Evolutionary conservation across 2,113 vertebrate genomes (phyloP).

Genomic region (Promerops cafer): DNA sequence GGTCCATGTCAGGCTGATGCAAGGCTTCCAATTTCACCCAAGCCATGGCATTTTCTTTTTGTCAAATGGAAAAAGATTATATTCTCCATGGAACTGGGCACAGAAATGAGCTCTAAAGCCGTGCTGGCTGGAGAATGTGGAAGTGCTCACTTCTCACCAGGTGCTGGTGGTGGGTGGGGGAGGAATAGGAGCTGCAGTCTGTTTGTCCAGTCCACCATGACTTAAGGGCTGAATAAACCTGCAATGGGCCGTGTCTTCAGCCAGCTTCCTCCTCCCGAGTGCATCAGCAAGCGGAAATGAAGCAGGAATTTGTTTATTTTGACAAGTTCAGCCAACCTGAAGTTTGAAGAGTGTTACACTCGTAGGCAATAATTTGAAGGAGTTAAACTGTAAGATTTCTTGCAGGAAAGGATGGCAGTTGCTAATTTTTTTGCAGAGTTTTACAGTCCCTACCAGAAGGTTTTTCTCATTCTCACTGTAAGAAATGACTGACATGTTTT

Average conservation of each 20-base stretch:
- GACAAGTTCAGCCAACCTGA: neutral
- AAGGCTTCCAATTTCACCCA: neutral
- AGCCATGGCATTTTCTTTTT: neutral
- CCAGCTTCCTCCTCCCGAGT: neutral
- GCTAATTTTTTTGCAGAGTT: neutral
- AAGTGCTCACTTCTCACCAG: neutral
- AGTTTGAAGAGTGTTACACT: neutral
- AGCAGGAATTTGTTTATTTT: constrained; percentile 6
- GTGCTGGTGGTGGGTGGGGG: neutral
- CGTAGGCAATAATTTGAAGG: neutral
- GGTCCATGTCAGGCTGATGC: neutral
- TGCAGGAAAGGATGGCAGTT: neutral
- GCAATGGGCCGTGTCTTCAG: neutral
- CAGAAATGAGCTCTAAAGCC: neutral
- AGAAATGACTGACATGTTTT: constrained; percentile 24
- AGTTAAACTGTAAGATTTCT: neutral
- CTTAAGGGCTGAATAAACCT: constrained; percentile 22
- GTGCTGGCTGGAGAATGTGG: neutral
- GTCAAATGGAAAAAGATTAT: neutral
- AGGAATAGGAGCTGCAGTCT: neutral
- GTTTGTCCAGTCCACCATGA: neutral
- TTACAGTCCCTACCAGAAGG: neutral
- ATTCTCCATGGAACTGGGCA: neutral
- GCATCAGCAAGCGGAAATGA: neutral
- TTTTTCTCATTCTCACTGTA: neutral